Conservation (phyloP, 2,113 vertebrate genomes). For the Penelope pileata region DNA sequence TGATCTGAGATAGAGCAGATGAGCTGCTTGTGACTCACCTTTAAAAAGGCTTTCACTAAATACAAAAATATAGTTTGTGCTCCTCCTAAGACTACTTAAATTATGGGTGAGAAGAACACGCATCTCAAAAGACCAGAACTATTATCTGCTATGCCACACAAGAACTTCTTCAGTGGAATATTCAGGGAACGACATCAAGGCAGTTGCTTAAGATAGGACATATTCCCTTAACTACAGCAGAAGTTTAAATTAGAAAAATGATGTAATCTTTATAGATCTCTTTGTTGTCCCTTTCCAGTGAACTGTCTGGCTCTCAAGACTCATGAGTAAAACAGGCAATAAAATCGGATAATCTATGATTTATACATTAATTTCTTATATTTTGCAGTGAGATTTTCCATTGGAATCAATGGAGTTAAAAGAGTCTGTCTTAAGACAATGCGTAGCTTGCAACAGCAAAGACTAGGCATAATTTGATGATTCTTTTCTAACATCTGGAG, state of each 20-base stretch:
- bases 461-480: not conserved
- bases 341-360: not conserved
- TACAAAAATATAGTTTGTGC: not conserved
- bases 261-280: not conserved
- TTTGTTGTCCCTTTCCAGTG: not conserved
- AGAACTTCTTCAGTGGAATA: not conserved
- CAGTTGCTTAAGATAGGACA: not conserved
- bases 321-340: not conserved
- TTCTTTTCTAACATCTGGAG: conserved; percentile 21
- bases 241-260: not conserved
- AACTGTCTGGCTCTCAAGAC: not conserved
- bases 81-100: conserved; percentile 15
- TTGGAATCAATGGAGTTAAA: not conserved
- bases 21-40: not conserved
- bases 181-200: conserved; percentile 5
- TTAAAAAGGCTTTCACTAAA: not conserved
- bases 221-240: not conserved
- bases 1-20: not conserved
- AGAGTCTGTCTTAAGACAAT: not conserved
- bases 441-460: not conserved
- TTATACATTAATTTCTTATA: not conserved
- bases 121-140: conserved; percentile 39
- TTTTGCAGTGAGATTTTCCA: not conserved
- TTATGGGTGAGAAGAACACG: not conserved
- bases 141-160: conserved; percentile 32